A percentile compares a stretch with the other conserved stretches of the same genome.
Conservation (phyloP, 2,888 invertebrate species). For the Coenonympha glycerion region DNA sequence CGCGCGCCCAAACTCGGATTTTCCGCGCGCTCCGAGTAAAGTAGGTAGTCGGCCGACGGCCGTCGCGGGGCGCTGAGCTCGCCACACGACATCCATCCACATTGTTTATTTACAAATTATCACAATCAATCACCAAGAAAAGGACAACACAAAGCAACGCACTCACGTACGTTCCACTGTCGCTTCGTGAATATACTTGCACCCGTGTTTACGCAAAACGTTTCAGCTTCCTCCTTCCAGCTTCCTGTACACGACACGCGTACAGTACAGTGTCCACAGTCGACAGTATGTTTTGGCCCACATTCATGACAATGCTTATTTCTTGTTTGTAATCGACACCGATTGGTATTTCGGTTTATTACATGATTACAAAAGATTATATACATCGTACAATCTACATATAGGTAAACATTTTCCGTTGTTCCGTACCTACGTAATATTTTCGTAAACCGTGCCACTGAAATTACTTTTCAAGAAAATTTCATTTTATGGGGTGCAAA, state of each 20-base stretch:
- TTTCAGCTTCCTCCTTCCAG: slow-evolving; percentile 26
- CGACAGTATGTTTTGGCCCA: slow-evolving; percentile 40
- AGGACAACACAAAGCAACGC: slow-evolving; percentile 46
- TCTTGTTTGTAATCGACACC: slow-evolving; percentile 30
- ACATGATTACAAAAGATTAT: slow-evolving; percentile 4
- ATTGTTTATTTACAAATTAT: slow-evolving; percentile 59
- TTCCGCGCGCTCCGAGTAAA: slow-evolving; percentile 6
- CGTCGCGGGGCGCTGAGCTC: slow-evolving; percentile 54
- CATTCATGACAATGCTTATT: slow-evolving; percentile 38
- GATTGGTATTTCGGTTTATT: slow-evolving; percentile 7
- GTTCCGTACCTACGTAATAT: background rate
- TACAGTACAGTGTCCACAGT: no score
- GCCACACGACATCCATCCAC: slow-evolving; percentile 40
- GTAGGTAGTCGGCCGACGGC: slow-evolving; percentile 54
- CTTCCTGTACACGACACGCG: slow-evolving; percentile 22
- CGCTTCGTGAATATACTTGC: slow-evolving; percentile 28
- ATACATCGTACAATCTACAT: background rate
- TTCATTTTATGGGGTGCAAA: no score
- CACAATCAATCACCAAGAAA: slow-evolving; percentile 49
- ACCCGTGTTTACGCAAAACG: slow-evolving; percentile 27
- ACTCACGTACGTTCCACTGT: slow-evolving; percentile 46
- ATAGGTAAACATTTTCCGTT: background rate
- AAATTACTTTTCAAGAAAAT: no score
- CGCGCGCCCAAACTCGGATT: slow-evolving; percentile 20
- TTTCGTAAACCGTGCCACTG: no score